These are phyloP conservation scores for Cepphus grylle DNA, from an alignment of 2,113 vertebrate species.

Conservation along the genomic window DNA sequence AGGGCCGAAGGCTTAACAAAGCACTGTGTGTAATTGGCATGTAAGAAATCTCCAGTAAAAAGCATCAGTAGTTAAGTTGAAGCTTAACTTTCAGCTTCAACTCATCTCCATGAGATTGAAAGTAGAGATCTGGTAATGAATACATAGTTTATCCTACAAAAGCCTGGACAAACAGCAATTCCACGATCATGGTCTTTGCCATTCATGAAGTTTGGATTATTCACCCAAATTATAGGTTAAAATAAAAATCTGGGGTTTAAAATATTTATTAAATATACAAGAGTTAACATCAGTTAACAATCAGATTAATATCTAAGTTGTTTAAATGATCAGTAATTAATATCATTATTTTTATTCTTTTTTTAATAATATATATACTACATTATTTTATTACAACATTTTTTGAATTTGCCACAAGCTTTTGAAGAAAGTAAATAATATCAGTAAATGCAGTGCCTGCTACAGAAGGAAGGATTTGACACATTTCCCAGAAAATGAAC, in stretches of 20 bases:
- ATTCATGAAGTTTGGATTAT: not conserved
- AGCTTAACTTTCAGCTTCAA: not conserved
- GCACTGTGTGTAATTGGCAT: not conserved
- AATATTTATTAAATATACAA: not conserved
- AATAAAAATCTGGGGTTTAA: not conserved
- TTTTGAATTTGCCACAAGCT: not conserved
- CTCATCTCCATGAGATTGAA: not conserved
- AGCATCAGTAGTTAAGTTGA: not conserved
- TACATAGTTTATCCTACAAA: not conserved
- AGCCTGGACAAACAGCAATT: not conserved
- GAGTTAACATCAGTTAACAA: not conserved
- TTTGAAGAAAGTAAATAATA: slow-evolving; percentile 28
- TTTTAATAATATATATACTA: not conserved
- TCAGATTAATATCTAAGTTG: not conserved
- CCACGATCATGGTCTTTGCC: not conserved
- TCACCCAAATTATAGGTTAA: not conserved
- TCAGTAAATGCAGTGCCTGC: slow-evolving; percentile 10
- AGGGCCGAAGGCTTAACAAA: not conserved
- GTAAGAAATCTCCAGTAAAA: not conserved
- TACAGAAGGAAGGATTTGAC: slow-evolving; percentile 52
- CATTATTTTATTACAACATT: not conserved
- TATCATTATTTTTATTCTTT: not conserved
- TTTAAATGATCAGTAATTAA: not conserved
- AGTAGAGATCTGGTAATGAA: not conserved
- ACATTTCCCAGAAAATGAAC: slow-evolving; percentile 43